Conservation (phyloP, 2,797 vertebrate genomes). For the Sparus aurata region DNA sequence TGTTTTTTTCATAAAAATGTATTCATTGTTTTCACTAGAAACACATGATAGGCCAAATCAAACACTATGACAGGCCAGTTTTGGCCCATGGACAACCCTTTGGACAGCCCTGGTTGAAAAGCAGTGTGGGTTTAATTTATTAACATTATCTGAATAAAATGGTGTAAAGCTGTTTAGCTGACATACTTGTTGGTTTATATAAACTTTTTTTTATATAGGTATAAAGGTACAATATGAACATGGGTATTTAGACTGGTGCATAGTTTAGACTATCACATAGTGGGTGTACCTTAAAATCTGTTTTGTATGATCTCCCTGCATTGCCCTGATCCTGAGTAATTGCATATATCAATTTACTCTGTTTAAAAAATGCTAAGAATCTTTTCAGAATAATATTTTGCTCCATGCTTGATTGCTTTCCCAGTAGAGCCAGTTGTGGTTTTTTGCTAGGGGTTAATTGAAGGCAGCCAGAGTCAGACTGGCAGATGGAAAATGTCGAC, state of each 20-base stretch:
- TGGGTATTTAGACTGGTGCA: neutral
- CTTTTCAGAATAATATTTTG: constrained; percentile 50
- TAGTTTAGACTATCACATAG: neutral
- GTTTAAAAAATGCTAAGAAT: constrained; percentile 3
- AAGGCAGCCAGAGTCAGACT: constrained; percentile 61
- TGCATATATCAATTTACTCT: neutral
- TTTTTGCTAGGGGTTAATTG: constrained; percentile 74
- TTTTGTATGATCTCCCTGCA: neutral
- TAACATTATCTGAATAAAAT: neutral
- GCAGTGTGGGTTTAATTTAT: neutral
- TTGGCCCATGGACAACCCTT: too few species aligned
- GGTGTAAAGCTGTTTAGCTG: neutral
- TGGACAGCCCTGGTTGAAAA: too few species aligned
- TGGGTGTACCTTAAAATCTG: neutral
- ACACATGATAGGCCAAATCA: too few species aligned
- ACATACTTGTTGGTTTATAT: neutral
- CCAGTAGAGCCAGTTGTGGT: constrained; percentile 68
- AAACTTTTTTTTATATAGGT: neutral
- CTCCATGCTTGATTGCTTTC: constrained; percentile 51
- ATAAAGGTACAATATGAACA: neutral
- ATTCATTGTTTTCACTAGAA: too few species aligned
- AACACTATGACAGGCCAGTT: too few species aligned
- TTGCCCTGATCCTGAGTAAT: neutral
- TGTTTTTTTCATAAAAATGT: too few species aligned
- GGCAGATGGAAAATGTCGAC: constrained; percentile 74